Percentiles rank a stretch among this genome's conserved stretches.
Conservation (phyloP, 30 jellyfish, hydroid and myxozoan species). For the Rhopilema esculentum region DNA sequence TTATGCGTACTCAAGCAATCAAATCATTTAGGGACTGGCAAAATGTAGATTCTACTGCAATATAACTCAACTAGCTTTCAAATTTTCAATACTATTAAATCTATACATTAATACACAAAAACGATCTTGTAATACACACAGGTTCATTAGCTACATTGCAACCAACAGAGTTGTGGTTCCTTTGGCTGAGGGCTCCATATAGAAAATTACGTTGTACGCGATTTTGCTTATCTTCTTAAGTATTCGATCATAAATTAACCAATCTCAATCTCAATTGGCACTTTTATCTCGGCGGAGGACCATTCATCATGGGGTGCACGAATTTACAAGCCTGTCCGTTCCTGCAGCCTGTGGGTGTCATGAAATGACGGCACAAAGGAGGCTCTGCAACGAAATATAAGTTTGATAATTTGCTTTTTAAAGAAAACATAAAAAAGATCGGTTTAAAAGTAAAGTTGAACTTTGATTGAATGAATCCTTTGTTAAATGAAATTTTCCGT, state of each 20-base stretch:
- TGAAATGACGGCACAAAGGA: constrained; percentile 85
- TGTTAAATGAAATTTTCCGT: too few relatives aligned
- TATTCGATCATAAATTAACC: too few relatives aligned
- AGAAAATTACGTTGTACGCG: not conserved
- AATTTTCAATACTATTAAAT: not conserved
- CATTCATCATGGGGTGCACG: not conserved
- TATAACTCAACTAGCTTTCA: too few relatives aligned
- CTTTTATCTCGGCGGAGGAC: not conserved
- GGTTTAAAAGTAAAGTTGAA: too few relatives aligned
- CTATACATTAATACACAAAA: not conserved
- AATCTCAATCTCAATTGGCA: not conserved
- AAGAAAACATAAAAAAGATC: too few relatives aligned
- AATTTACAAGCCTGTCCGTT: constrained; percentile 86
- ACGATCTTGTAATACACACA: not conserved
- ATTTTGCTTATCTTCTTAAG: not conserved
- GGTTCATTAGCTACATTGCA: not conserved
- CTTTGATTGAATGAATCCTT: too few relatives aligned
- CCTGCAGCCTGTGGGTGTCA: constrained; percentile 92
- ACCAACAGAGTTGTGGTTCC: not conserved
- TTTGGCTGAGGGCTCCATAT: not conserved
- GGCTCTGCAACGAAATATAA: constrained; percentile 22
- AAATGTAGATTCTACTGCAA: not conserved
- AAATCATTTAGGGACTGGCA: not conserved
- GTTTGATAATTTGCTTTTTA: too few relatives aligned
- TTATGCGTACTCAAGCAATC: not conserved